Base-by-base conservation (phyloP, 1,140 invertebrate genomes). In the Oedothorax gibbosus region DNA sequence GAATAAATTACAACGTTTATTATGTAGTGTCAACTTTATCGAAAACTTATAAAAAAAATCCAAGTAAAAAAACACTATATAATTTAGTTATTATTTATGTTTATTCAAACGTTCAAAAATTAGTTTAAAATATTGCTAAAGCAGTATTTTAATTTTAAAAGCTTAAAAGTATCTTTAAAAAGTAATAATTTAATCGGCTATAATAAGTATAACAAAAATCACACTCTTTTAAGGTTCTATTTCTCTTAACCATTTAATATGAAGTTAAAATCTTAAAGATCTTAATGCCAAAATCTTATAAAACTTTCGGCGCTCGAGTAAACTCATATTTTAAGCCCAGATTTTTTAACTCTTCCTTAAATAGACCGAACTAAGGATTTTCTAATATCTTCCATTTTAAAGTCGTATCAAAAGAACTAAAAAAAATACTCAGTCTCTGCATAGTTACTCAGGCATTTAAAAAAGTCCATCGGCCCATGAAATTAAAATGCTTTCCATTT, bases 401-500 rank as follows among this genome's bases (percentile, higher is more conserved):
- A 14, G 20, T 53, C 50, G 10, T 71, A 15, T 35, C 9, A 11
- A 15, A 60, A 56, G 54, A 75, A 75, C 56, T 49, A 57, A 75
- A 75, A 73, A 73, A 35, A 35, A 35, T 35, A 35, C 35, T 21
- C 53, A 20, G 35, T 57, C 18, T 21, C 68, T 51, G 77, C 77
- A 72, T 50, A 5, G 21, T 14, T 53, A 76, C 11, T 65, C 77
- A 79, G 21, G 62, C 21, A 56, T n/a, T 68, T 69, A 79, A 79
- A 79, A 79, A 79, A 79, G 66, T 66, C 64, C 64, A 79, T 51
- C 68, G 35, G 77, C 7, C 62, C 77, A 79, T 79, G 77, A 79
- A 79, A 79, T 79, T 79, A 79, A 79, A 79, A 66, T 79, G 64
- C 77, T 68, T 79, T 79, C 35, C 65, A 79, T 79, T 79, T 68